Evolutionary conservation across 2,888 invertebrate species (phyloP), one percentile per base, ranked within the genome.

Genomic region (Thera obeliscata): DNA sequence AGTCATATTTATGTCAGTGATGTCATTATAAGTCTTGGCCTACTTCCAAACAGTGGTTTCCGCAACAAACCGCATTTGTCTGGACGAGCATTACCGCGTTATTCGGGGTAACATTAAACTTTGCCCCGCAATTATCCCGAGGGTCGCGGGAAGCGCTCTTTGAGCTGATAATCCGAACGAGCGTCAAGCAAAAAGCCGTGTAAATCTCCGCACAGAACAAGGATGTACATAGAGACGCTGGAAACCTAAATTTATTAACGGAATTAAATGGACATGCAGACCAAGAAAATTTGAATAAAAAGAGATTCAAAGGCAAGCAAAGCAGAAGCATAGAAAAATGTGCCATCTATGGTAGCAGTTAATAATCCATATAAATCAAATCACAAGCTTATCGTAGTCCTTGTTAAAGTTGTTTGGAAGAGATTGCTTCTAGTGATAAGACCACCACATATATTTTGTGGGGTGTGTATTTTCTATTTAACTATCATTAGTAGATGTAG

Each of bases 111-210:
- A 66, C 67, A 70, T 67, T 70, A 66, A 68, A 68, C 67, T 68
- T 61, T 66, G 71, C 56, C 72, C 69, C 61, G 66, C 71, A 74
- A 74, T 74, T 73, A 74, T 73, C 73, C 70, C 57, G 41, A 66
- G 72, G 81, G 80, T 78, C 77, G 74, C 70, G 73, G 73, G 72
- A 73, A 76, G 73, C 76, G 79, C 81, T 80, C 83, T 81, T 78
- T 80, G 80, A 82, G 81, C 82, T 80, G 81, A 86, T 87, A 86
- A 87, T 87, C 85, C 83, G 75, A 78, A 79, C 82, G 78, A 81
- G 76, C 81, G 85, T 86, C 86, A 81, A 83, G 80, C 85, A 85
- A 86, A 87, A 86, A 83, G 83, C 85, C 78, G 74, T 80, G 85
- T 85, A 84, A 87, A 87, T 87, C 87, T 85, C 80, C 69, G 74